Conservation (phyloP, 2,797 vertebrate species). For the Tragopan temminckii region DNA sequence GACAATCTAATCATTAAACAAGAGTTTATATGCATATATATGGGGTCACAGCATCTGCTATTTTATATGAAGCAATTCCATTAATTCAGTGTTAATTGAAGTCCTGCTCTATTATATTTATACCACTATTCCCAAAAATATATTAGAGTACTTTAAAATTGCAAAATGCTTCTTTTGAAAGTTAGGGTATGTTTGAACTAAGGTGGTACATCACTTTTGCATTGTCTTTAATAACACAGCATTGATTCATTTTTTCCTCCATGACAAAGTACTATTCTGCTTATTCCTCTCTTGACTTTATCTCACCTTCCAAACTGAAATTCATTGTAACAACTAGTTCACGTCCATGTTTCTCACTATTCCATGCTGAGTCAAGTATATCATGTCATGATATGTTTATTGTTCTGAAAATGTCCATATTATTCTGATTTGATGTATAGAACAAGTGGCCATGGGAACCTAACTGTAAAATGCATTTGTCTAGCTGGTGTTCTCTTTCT, state of each 20-base stretch:
- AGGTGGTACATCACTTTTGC: not conserved
- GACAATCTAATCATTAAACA: not conserved
- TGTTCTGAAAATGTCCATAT: not conserved
- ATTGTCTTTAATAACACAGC: not conserved
- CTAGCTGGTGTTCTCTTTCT: not conserved
- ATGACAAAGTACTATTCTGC: not conserved
- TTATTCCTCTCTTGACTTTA: slow-evolving; percentile 4
- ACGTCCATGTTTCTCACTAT: not conserved
- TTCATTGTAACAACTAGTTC: not conserved
- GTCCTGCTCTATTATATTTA: not conserved
- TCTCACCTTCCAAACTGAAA: not conserved
- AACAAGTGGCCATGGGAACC: not conserved
- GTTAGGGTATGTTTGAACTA: not conserved
- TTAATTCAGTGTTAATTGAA: not conserved
- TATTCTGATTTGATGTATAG: not conserved
- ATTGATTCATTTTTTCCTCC: not conserved
- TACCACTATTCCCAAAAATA: not conserved
- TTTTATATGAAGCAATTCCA: not conserved
- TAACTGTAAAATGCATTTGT: not conserved
- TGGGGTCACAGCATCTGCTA: not conserved
- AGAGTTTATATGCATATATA: not conserved
- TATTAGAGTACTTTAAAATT: not conserved
- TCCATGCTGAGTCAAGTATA: not conserved
- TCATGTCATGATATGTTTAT: not conserved
- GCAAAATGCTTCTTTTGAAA: not conserved